Evolutionary conservation across 2,113 vertebrate genomes (phyloP), one percentile per base, ranked within the genome.

Genomic region (Bostrychus sinensis): DNA sequence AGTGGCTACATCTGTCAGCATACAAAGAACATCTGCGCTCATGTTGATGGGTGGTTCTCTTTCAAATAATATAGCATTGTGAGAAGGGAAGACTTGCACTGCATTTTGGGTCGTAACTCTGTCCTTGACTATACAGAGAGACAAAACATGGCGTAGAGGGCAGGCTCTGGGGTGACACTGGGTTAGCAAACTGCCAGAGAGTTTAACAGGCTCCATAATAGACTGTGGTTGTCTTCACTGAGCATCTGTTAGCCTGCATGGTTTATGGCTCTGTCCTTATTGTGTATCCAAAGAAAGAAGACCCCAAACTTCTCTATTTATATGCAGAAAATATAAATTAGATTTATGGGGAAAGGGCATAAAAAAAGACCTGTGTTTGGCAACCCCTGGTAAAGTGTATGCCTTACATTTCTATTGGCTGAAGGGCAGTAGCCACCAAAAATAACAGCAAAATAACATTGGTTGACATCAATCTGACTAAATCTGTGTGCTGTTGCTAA

Each of bases 11-110:
- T 80, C 86, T 86, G 86, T 82, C 66, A 54, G 38, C 37, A n/a
- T 70, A 80, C 77, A 82, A 77, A 85, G 82, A 81, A 65, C 90
- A 86, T 89, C 88, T 89, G 86, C 81, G 67, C 57, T 48, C 66
- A 64, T 62, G 59, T 56, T 70, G 9, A 60, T 60, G 60, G 87
- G 59, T 62, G 53, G 67, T 58, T 39, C 23, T 46, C 28, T 63
- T 77, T 32, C 57, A 67, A 14, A 66, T 51, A 70, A 41, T 50
- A 48, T 50, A 48, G 70, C 56, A 26, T 70, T 63, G 70, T 77
- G 65, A 36, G 39, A 42, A 12, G 30, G 56, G 41, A 55, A 43
- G 48, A 43, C 55, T 63, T 53, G 72, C 50, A 46, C 51, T 59
- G 19, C 56, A 7, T 42, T 51, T 30, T 9, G 19, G 65, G 70